Evolutionary conservation across 2,113 vertebrate species (phyloP), one percentile per base, ranked within the genome.

Genomic region (Phasianus colchicus): DNA sequence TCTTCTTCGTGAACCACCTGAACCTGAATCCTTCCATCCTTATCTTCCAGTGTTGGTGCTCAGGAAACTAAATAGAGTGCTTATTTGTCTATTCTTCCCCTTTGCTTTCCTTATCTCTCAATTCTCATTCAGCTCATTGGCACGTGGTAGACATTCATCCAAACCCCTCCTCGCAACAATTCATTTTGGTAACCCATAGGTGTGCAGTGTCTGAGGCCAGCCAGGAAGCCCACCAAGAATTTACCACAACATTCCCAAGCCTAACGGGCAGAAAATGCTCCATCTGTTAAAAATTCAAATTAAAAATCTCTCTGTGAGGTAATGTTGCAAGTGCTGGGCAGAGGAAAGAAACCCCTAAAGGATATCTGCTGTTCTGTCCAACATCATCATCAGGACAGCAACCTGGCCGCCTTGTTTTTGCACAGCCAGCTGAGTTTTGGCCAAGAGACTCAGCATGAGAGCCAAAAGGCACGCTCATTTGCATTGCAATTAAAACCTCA

Each of bases 91-190:
- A 34, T 65, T 50, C 43, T 30, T 15, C 17, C 38, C 38, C 60
- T 77, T 76, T 14, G 7, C 24, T 72, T 66, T 58, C 54, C 21
- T 77, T 54, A n/a, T 15, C 36, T 45, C 22, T 16, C 48, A 12
- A 15, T 25, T 65, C 24, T 60, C 16, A 22, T 32, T 66, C 1
- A 43, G 40, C 63, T 30, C 40, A 30, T 21, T 30, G 1, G 22
- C n/a, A 18, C 0, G 0, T 1, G 0, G 43, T 4, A 24, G 24
- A 27, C 4, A 1, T 42, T 32, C 61, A 34, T 8, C 29, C 47
- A 27, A 40, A 80, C 45, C n/a, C 2, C 0, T 79, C 55, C 61
- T 54, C 1, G 0, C 40, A 34, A 18, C 15, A 34, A 4, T 7
- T 17, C 0, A 10, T 55, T 55, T 15, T 1, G 2, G 22, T 25